Evolutionary conservation across 2,888 invertebrate species (phyloP), one percentile per base, ranked within the genome.

Genomic region (Taenaris catops): DNA sequence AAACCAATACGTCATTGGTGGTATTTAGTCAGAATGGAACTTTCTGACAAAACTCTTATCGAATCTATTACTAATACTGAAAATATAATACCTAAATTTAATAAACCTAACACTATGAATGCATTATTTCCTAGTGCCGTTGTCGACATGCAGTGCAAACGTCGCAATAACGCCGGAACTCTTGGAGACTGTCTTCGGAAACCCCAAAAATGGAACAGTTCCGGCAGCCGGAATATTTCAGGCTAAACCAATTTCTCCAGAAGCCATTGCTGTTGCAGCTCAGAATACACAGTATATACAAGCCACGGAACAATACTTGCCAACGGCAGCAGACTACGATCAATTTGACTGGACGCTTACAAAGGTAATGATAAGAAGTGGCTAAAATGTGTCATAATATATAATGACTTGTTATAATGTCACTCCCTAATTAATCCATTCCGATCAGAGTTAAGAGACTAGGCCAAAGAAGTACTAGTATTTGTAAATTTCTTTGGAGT

Each of bases 331-430:
- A 1, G 75, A 81, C 34, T 86, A 89, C 44, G 92, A 92, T 48
- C 73, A 74, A 32, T 93, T 93, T 56, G 92, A 93, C 38, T 92
- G 92, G 92, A 84, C 84, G 28, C 59, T 93, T 9, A 83, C 92
- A 8, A 91, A 90, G 83, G 90, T 91, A 71, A 55, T 24, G 11
- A 18, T 6, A n/a, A n/a, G n/a, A n/a, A n/a, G n/a, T n/a, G n/a
- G n/a, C n/a, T n/a, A n/a, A n/a, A n/a, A n/a, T n/a, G n/a, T n/a
- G n/a, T n/a, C n/a, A n/a, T n/a, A n/a, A n/a, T n/a, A n/a, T n/a
- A n/a, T n/a, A n/a, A n/a, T n/a, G n/a, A n/a, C n/a, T n/a, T n/a
- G n/a, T n/a, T n/a, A n/a, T n/a, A n/a, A n/a, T n/a, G n/a, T n/a
- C n/a, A n/a, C n/a, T n/a, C n/a, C n/a, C n/a, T n/a, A n/a, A n/a